Evolutionary conservation across 2,888 invertebrate genomes (phyloP), one percentile per base, ranked within the genome.

Genomic region (Osedax fenrisi): DNA sequence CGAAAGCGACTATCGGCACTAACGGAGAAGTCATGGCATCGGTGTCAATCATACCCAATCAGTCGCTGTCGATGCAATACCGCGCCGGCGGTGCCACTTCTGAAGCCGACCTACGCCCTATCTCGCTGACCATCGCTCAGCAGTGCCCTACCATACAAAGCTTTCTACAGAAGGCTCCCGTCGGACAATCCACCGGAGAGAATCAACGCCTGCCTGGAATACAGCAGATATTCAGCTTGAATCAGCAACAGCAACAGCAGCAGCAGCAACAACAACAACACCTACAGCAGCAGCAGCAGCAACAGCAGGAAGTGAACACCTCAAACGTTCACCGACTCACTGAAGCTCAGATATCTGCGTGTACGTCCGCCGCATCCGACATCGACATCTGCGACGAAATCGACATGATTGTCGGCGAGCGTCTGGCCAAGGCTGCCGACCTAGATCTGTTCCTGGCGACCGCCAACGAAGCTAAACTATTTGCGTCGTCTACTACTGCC

Each of bases 151-250:
- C 64, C 2, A 64, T 64, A 23, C 64, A 64, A 25, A 64, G 64
- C 64, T 64, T 64, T 25, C 64, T 64, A 25, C 21, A 24, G 64
- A 23, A 25, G 24, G 64, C 24, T 17, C 64, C 64, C 64, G n/a
- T n/a, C n/a, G n/a, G n/a, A n/a, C n/a, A n/a, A n/a, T 1, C 5
- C 64, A 24, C 23, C 64, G n/a, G 21, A 5, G 64, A 64, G 64
- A 23, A 25, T 25, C 23, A 23, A 17, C 23, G 25, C 13, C 64
- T 64, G 2, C 64, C 64, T 13, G 64, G 64, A 10, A 64, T 64
- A 23, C 64, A 64, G 64, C 64, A 64, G 64, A 64, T 64, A 64
- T 64, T 64, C 21, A n/a, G n/a, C n/a, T 25, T 24, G 64, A 64
- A 64, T 17, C 64, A 64, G 24, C 64, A n/a, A 10, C 56, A n/a